A percentile compares a stretch with the other conserved stretches of the same genome.
Conservation (phyloP, 23 tunicate genomes). For the Trididemnum nubilum region DNA sequence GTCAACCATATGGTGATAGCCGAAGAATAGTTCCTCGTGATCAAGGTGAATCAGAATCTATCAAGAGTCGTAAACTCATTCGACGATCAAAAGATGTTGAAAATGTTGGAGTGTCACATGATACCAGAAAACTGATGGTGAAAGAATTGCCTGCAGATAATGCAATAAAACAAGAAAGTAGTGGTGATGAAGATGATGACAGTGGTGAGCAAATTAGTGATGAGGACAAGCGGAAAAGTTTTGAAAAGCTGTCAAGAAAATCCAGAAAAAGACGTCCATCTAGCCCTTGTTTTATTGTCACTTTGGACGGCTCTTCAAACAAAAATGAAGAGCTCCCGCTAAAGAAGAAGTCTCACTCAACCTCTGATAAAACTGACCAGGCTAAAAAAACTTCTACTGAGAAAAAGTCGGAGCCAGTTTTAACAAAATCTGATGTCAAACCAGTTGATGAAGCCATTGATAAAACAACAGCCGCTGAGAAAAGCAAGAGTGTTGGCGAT, state of each 20-base stretch:
- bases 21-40: conserved; percentile 24
- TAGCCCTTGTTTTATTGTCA: conserved; percentile 65
- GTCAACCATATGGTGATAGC: conserved; percentile 15
- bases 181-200: neutral
- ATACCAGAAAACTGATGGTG: conserved; percentile 19
- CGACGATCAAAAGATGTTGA: neutral
- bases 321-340: too few species aligned
- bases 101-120: neutral
- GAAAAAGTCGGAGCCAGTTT: too few species aligned
- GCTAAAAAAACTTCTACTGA: too few species aligned
- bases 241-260: neutral
- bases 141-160: neutral
- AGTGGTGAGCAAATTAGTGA: neutral
- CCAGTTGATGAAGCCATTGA: neutral
- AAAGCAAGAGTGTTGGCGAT: neutral
- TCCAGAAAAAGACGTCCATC: conserved; percentile 17
- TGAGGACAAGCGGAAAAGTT: neutral
- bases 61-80: neutral
- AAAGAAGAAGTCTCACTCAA: too few species aligned
- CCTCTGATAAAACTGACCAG: too few species aligned
- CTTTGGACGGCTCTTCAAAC: conserved; percentile 39
- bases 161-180: neutral
- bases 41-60: neutral
- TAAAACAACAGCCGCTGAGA: neutral
- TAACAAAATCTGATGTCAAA: neutral